Conservation (phyloP, 2,797 vertebrate genomes). For the Acridotheres tristis region DNA sequence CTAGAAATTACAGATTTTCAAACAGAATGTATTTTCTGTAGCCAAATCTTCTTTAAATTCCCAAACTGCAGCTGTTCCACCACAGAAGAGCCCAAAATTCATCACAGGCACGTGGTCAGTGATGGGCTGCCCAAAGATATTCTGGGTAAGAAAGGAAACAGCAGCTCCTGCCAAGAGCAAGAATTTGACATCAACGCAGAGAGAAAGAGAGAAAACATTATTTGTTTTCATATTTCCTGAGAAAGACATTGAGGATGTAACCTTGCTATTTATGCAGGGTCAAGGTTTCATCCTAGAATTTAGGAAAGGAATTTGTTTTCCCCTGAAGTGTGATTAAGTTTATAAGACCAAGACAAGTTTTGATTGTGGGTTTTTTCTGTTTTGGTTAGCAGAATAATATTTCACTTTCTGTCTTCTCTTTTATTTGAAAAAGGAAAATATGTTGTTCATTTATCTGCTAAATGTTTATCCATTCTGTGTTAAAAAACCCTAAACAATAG, state of each 20-base stretch:
- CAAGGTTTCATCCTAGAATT: slow-evolving; percentile 33
- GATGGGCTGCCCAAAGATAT: neutral
- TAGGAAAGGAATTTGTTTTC: slow-evolving; percentile 43
- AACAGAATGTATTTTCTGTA: neutral
- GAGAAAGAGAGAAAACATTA: neutral
- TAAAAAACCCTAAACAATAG: slow-evolving; percentile 60
- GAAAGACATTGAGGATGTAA: slow-evolving; percentile 3
- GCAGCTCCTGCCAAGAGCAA: neutral
- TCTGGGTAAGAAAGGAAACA: neutral
- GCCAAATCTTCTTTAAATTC: neutral
- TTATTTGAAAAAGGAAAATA: slow-evolving; percentile 24
- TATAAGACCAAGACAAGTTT: slow-evolving; percentile 16
- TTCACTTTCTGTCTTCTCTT: neutral
- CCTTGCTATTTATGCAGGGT: neutral
- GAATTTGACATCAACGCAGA: neutral
- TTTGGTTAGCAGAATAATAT: slow-evolving; percentile 19
- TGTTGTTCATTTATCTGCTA: slow-evolving; percentile 48
- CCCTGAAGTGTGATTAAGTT: slow-evolving; percentile 29
- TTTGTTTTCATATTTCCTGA: slow-evolving; percentile 59
- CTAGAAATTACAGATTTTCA: neutral
- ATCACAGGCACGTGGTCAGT: rapidly evolving
- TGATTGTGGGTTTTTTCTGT: neutral
- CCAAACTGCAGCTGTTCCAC: neutral
- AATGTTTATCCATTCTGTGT: slow-evolving; percentile 65
- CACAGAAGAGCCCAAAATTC: neutral